phyloP scores from a whole-genome alignment of 2,888 invertebrate species.

The Azorinus chamasolen region DNA sequence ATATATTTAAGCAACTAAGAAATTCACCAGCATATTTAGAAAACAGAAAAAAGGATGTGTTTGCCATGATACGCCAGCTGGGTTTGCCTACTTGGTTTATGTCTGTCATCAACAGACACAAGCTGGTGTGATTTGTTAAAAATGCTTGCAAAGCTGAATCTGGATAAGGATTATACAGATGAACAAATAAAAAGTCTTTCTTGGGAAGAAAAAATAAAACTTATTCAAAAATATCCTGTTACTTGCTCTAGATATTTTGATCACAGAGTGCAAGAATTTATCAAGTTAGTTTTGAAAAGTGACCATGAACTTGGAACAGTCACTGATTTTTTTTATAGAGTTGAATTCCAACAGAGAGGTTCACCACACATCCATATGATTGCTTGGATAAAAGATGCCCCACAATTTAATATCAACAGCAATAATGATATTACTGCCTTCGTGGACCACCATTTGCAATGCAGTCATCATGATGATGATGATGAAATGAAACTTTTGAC shows the following conservation, averaged over 20 bases:
- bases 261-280: conserved; percentile 51
- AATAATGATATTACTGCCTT: conserved; percentile 33
- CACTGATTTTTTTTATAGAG: conserved; percentile 39
- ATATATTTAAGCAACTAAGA: conserved; percentile 69
- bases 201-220: conserved; percentile 47
- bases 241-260: conserved; percentile 59
- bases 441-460: conserved; percentile 51
- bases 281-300: conserved; percentile 48
- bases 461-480: conserved; percentile 14
- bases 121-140: conserved; percentile 49
- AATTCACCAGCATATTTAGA: conserved; percentile 48
- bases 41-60: conserved; percentile 54
- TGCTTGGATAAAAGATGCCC: conserved; percentile 54
- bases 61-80: conserved; percentile 66
- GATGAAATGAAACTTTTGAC: background rate
- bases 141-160: conserved; percentile 44
- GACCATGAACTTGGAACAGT: conserved; percentile 44
- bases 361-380: conserved; percentile 64
- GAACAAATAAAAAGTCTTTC: conserved; percentile 33
- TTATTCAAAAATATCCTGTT: conserved; percentile 56
- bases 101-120: conserved; percentile 34
- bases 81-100: conserved; percentile 65
- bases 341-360: conserved; percentile 39
- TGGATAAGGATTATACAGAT: conserved; percentile 23
- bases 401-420: conserved; percentile 35